These are phyloP conservation scores for Pelecanoides urinatrix DNA, from an alignment of 2,113 vertebrate genomes.

Conservation along the genomic window DNA sequence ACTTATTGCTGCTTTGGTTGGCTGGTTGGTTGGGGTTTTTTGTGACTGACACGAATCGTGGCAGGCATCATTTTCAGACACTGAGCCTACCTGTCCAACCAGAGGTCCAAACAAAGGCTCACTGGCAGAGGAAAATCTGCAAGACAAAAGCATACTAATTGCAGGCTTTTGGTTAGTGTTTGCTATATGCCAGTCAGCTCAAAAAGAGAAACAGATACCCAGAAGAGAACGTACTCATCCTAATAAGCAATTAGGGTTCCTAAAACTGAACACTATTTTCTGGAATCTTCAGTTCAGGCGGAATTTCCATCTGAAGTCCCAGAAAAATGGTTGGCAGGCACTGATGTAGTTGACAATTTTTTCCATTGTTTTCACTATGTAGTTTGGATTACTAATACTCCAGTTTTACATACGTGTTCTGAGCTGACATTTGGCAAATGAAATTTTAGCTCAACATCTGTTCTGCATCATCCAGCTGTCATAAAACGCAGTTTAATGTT, in stretches of 20 bases:
- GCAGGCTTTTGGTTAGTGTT: background rate
- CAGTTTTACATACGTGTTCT: background rate
- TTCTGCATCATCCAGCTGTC: background rate
- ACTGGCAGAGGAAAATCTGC: background rate
- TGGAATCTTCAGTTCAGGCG: background rate
- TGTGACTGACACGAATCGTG: rapidly evolving
- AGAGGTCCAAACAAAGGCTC: background rate
- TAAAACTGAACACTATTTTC: background rate
- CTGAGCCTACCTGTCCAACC: background rate
- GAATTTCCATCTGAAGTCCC: background rate
- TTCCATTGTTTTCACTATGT: background rate
- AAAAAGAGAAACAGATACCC: background rate
- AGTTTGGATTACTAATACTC: background rate
- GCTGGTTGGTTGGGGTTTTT: background rate
- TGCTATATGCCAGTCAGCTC: background rate
- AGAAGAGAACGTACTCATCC: background rate
- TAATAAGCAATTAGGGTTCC: background rate
- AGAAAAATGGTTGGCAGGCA: background rate
- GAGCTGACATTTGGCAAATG: background rate
- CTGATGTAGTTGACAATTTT: background rate
- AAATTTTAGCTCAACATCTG: conserved; percentile 31
- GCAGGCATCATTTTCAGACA: background rate
- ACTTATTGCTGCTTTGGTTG: background rate
- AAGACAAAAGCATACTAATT: background rate
- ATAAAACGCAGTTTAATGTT: background rate